Evolutionary conservation across 1,140 invertebrate genomes (phyloP).

Genomic region (Sitophilus oryzae): DNA sequence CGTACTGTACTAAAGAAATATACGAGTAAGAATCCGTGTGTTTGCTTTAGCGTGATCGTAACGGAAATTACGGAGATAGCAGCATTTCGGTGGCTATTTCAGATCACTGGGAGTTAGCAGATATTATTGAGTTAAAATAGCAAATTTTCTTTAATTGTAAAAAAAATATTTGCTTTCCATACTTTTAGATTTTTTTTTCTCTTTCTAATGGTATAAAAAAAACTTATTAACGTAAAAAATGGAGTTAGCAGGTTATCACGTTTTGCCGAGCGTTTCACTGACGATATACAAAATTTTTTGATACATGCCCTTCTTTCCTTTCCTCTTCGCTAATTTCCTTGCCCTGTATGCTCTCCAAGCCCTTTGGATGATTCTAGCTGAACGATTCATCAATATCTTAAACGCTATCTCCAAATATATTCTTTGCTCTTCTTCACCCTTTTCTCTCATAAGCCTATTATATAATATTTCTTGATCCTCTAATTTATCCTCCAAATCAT

Average conservation of each 20-base stretch:
- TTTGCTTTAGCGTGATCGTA: no score
- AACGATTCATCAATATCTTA: slow-evolving; percentile 32
- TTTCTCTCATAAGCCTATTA: slow-evolving; percentile 32
- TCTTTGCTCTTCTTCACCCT: slow-evolving; percentile 32
- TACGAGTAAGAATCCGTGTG: no score
- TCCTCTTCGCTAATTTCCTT: slow-evolving; percentile 20
- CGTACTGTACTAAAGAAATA: no score
- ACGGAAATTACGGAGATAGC: no score
- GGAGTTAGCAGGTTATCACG: no score
- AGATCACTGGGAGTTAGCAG: no score
- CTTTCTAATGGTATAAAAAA: no score
- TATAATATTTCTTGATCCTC: slow-evolving; percentile 37
- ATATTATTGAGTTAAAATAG: no score
- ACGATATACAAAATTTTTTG: neutral
- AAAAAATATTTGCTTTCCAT: neutral
- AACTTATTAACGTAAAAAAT: no score
- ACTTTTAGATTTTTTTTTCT: neutral
- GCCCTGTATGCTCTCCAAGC: slow-evolving; percentile 35
- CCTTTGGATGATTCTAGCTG: slow-evolving; percentile 36
- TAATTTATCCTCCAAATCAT: slow-evolving; percentile 32
- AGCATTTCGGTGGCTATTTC: no score
- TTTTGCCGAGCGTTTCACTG: neutral
- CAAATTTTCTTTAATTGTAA: no score
- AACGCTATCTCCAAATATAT: slow-evolving; percentile 31
- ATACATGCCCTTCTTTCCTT: slow-evolving; percentile 19